These are phyloP conservation scores for Tetragnatha versicolor DNA, from an alignment of 1,140 invertebrate species.

Conservation along the genomic window DNA sequence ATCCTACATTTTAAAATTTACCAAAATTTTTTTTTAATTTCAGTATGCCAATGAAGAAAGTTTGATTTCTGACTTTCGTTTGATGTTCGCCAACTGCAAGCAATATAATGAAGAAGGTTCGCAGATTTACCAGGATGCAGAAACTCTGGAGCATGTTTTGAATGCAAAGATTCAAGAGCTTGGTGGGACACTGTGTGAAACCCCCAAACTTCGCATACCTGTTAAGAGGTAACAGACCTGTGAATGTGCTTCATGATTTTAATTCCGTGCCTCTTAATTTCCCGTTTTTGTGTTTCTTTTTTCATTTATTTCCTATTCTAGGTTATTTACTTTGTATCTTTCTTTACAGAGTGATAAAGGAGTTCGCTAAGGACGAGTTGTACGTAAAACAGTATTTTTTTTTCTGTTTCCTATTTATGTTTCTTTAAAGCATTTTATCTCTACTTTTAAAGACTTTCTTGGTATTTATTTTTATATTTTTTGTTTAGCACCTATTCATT, in stretches of 20 bases:
- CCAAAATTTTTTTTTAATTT: conserved; percentile 53
- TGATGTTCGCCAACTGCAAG: conserved; percentile 96
- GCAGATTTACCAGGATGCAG: conserved; percentile 92
- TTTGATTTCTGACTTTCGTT: conserved; percentile 75
- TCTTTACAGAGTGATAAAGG: conserved; percentile 56
- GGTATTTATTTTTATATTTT: neutral
- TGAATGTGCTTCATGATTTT: no score
- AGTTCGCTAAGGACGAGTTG: conserved; percentile 55
- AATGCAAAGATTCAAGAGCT: conserved; percentile 84
- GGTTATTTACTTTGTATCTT: conserved; percentile 37
- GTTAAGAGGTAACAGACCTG: conserved; percentile 29
- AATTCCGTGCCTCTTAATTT: no score
- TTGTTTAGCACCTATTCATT: neutral
- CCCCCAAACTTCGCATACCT: conserved; percentile 30
- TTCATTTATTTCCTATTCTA: conserved; percentile 38
- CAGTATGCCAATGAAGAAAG: conserved; percentile 72
- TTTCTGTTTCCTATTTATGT: conserved; percentile 18
- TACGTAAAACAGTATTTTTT: conserved; percentile 51
- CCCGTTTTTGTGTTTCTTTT: neutral
- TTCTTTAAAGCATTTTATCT: neutral
- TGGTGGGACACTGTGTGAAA: conserved; percentile 60
- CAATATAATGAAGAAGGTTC: conserved; percentile 96
- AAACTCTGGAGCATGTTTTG: conserved; percentile 82
- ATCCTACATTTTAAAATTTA: no score
- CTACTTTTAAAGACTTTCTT: neutral